Base-by-base conservation (phyloP, 2,888 invertebrate species). In the Biston stratarius region DNA sequence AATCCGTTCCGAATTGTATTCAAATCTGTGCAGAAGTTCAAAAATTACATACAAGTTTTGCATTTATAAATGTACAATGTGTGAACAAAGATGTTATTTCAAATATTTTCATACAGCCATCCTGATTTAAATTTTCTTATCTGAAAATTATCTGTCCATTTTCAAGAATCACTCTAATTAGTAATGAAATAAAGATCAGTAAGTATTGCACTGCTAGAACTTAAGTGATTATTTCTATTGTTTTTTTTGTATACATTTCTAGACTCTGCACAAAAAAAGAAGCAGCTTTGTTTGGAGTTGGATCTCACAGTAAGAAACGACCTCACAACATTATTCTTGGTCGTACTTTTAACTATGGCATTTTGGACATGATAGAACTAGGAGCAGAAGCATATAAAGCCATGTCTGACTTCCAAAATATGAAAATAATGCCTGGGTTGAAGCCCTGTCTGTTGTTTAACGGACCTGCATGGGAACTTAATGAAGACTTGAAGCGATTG, bases 341-440 rank as follows among this genome's bases (percentile, higher is more conserved):
- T 0, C 95, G 99, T 75, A 96, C 97, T 83, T 99, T 96, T 88
- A 98, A 99, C 88, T 96, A 97, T 80, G 96, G 97, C 65, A 92
- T 99, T 40, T 91, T 99, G 64, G 99, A 99, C 84, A 99, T 99
- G 99, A 95, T 98, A 65, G 99, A 99, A 90, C 95, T 99, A 64
- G 98, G 98, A 11, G 95, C 99, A 33, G 97, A 98, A 61, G 95
- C 96, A 62, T 99, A 96, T 84, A 96, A 96, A 83, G 95, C 97
- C 0, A 95, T 99, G 86, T 91, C 95, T 15, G 97, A 97, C 52
- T 98, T 99, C 80, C 96, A 96, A 71, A 95, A 95, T 63, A 95
- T 96, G 61, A 98, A 97, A 87, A 95, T 97, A 36, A 89, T 96
- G 0, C 90, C 96, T 6, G 99, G 98, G 6, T 95, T 96, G 0